Evolutionary conservation across 2,888 invertebrate species (phyloP), one percentile per base, ranked within the genome.

Genomic region (Ormyrus rosae): DNA sequence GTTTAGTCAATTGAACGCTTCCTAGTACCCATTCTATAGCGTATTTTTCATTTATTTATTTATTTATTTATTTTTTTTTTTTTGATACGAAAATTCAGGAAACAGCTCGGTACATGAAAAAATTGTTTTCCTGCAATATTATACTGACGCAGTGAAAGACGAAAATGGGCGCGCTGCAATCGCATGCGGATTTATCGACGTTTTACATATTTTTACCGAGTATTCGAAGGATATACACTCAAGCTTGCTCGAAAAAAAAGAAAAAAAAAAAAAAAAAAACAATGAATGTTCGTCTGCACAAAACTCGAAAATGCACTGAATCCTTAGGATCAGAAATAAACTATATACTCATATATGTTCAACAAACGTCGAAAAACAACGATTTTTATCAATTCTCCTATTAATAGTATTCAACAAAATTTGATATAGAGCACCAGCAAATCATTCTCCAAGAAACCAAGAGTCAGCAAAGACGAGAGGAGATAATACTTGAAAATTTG

Each of bases 281-380:
- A 64, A 46, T n/a, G 48, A 45, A n/a, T 51, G 3, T 10, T 74
- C 7, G 48, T 45, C 46, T 68, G 7, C 19, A 10, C 46, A 10
- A 48, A 50, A 63, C 10, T 48, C 13, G 11, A 6, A 50, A 53
- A 77, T 6, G 0, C 8, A 55, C 55, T 53, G 7, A 19, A 45
- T 3, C 58, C 46, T 67, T 10, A 53, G 64, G 50, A 61, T 9
- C 11, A 7, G 6, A 79, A 68, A 73, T 79, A 63, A 79, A 79
- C 61, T 56, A 67, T 45, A 58, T 68, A 65, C 45, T 63, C 60
- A 53, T 45, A 76, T 60, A 70, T 65, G 11, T 46, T 72, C 56
- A 79, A 79, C 73, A 73, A 68, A 69, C 68, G 63, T 79, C 56
- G 7, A 56, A 72, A 73, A 79, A 73, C 61, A 79, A 73, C 56